These are phyloP conservation scores for Neria commutata DNA, from an alignment of 2,888 invertebrate species.

Conservation along the genomic window DNA sequence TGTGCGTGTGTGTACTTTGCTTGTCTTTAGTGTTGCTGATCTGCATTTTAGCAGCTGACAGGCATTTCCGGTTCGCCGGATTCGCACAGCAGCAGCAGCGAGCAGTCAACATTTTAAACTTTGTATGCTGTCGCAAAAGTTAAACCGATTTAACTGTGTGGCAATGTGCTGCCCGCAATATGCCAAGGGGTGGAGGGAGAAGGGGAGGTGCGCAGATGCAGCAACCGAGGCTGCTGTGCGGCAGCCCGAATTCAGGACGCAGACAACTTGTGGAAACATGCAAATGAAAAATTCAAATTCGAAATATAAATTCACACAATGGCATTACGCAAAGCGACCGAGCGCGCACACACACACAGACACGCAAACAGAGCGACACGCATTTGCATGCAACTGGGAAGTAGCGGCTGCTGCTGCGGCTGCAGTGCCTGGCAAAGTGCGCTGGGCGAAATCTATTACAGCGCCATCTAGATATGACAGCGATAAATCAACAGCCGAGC, in stretches of 20 bases:
- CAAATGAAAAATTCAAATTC: not conserved
- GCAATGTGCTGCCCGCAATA: too few species aligned
- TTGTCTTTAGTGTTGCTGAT: too few species aligned
- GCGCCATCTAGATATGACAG: not conserved
- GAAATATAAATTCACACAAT: slow-evolving; percentile 19
- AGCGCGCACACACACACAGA: slow-evolving; percentile 2
- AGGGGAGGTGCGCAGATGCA: too few species aligned
- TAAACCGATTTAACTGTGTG: too few species aligned
- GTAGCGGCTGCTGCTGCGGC: not conserved
- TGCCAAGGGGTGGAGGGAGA: too few species aligned
- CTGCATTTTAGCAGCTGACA: too few species aligned
- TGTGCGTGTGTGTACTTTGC: too few species aligned
- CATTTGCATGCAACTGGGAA: not conserved
- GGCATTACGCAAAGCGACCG: slow-evolving; percentile 11
- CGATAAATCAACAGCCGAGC: not conserved
- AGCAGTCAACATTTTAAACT: too few species aligned
- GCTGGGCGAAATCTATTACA: not conserved
- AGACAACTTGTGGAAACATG: not conserved
- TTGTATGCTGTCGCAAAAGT: too few species aligned
- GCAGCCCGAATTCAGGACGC: not conserved
- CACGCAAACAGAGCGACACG: not conserved
- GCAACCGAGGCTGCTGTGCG: not conserved
- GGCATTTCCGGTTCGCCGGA: too few species aligned
- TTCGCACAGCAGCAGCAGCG: too few species aligned
- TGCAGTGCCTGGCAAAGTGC: not conserved